Base-by-base conservation (phyloP, 2,113 vertebrate species). In the Dicentrarchus labrax region DNA sequence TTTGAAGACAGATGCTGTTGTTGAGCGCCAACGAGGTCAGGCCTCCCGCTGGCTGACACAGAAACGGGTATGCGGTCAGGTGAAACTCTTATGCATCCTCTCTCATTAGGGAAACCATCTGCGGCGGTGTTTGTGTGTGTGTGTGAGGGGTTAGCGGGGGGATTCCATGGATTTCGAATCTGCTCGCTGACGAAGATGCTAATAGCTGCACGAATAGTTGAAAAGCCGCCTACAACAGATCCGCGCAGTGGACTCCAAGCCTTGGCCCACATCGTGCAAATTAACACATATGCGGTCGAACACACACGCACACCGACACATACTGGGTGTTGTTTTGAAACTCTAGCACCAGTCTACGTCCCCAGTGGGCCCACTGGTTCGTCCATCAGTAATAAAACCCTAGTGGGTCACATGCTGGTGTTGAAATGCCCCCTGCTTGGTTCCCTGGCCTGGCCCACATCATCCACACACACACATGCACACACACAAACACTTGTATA, bases 291-390 rank as follows among this genome's bases (percentile, higher is more conserved):
- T 11, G 45, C 54, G 57, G 22, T 59, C 11, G 24, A 53, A 59
- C 57, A 72, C 54, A 76, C 69, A 69, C 65, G 4, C 56, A 24
- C 48, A 53, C 69, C 12, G 48, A 48, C 53, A 66, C 78, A 84
- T n/a, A 76, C 66, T n/a, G 13, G 64, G 10, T 69, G 76, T 76
- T 88, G 90, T 91, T 92, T 91, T 90, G 90, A 93, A 92, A 93
- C 87, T 75, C 87, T 86, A 88, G 76, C 72, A 72, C n/a, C 71
- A 1, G 73, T 62, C 76, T 60, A 73, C 83, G 67, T 60, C 78
- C 82, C 84, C 70, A 54, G 68, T 30, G 78, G 57, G 64, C 53
- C 62, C 75, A 76, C 64, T 53, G 64, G 50, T 82, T 81, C 9
- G 16, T 81, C 83, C 78, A 75, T 93, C 71, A 83, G 82, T 87